phyloP scores from a whole-genome alignment of 2,888 invertebrate species.

The Nezara viridula region DNA sequence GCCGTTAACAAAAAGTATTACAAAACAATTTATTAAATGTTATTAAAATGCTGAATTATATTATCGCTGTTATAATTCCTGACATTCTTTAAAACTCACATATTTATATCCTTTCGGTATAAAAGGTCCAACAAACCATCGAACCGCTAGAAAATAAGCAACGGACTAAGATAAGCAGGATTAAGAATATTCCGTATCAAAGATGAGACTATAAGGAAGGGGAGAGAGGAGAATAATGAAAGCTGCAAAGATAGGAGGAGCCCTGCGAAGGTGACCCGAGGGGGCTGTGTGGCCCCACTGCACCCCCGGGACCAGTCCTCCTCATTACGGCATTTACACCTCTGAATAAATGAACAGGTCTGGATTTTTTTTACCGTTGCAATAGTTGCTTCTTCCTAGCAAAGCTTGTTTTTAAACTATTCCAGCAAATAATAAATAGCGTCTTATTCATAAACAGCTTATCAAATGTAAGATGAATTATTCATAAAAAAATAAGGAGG shows the following conservation, averaged over 20 bases:
- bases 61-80: no score
- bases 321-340: constrained; percentile 56
- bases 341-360: constrained; percentile 53
- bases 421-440: neutral
- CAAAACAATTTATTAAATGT: neutral
- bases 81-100: no score
- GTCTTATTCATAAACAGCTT: no score
- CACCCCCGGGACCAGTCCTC: constrained; percentile 23
- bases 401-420: neutral
- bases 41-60: constrained; percentile 16
- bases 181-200: neutral
- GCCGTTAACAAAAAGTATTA: neutral
- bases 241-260: neutral
- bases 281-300: constrained; percentile 27
- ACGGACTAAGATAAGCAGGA: neutral
- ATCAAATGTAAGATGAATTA: no score
- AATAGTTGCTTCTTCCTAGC: neutral
- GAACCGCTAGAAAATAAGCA: neutral
- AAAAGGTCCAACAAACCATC: no score
- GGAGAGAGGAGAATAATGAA: neutral
- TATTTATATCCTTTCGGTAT: neutral
- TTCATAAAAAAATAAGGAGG: no score
- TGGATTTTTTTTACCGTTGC: constrained; percentile 23
- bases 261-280: neutral
- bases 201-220: neutral